A percentile compares a stretch with the other conserved stretches of the same genome.
These are phyloP conservation scores for Petromus typicus DNA, from an alignment of 2,113 vertebrate genomes.

Conservation along the genomic window DNA sequence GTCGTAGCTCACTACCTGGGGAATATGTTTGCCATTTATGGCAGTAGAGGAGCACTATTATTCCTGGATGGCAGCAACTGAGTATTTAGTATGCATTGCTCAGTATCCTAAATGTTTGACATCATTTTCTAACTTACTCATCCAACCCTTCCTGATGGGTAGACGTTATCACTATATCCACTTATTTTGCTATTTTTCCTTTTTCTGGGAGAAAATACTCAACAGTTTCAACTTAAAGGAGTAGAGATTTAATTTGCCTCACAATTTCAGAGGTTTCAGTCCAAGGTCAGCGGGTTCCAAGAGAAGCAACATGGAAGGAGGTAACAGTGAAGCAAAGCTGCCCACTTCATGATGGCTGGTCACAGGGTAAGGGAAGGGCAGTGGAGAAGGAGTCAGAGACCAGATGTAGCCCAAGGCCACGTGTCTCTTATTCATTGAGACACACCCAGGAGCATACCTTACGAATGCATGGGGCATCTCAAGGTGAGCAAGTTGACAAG, in stretches of 20 bases:
- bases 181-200: neutral
- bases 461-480: neutral
- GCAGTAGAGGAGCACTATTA: neutral
- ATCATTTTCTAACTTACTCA: neutral
- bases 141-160: neutral
- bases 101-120: neutral
- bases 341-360: neutral
- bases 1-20: neutral
- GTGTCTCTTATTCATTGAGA: accelerated
- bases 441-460: neutral
- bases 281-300: neutral
- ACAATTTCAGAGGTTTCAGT: neutral
- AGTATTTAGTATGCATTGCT: neutral
- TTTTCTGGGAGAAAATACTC: neutral
- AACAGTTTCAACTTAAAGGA: neutral
- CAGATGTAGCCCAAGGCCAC: neutral
- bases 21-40: neutral
- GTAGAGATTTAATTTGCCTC: neutral
- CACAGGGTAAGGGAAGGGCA: too few species aligned
- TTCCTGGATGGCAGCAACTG: neutral
- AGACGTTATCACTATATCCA: neutral
- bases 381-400: too few species aligned
- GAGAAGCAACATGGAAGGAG: neutral
- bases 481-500: neutral
- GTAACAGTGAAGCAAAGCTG: too few species aligned